phyloP scores from a whole-genome alignment of 1,140 invertebrate species.

The Colletes latitarsis region DNA sequence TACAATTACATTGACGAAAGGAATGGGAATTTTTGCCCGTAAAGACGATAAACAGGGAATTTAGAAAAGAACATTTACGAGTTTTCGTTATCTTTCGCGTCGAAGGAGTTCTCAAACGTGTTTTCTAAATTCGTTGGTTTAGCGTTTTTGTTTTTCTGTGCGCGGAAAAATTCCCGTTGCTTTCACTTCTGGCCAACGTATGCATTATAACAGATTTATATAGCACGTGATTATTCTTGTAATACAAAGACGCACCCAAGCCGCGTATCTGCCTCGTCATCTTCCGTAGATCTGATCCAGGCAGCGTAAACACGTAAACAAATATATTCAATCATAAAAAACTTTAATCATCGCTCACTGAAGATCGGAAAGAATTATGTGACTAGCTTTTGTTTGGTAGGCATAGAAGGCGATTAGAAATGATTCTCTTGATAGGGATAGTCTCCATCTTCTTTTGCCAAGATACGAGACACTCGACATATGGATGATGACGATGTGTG shows the following conservation, averaged over 20 bases:
- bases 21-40: conserved; percentile 23
- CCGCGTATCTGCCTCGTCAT: conserved; percentile 63
- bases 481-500: conserved; percentile 62
- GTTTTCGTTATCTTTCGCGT: neutral
- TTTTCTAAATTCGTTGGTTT: conserved; percentile 4
- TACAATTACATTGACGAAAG: conserved; percentile 25
- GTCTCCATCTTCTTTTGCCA: conserved; percentile 51
- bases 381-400: conserved; percentile 23
- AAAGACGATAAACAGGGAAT: neutral
- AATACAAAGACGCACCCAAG: conserved; percentile 74
- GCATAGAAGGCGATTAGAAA: conserved; percentile 28
- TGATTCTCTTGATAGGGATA: conserved; percentile 18
- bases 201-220: conserved; percentile 39
- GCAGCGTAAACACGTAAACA: conserved; percentile 73
- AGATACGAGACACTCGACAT: conserved; percentile 36
- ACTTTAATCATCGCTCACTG: conserved; percentile 25
- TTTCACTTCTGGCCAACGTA: conserved; percentile 25
- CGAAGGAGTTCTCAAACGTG: neutral
- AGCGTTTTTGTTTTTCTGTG: too few species aligned
- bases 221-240: conserved; percentile 64
- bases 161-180: conserved; percentile 14
- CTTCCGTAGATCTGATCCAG: conserved; percentile 70
- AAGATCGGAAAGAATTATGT: conserved; percentile 47
- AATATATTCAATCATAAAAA: conserved; percentile 51
- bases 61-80: neutral